phyloP scores from a whole-genome alignment of 2,888 invertebrate species.

The Cephus runcator region DNA sequence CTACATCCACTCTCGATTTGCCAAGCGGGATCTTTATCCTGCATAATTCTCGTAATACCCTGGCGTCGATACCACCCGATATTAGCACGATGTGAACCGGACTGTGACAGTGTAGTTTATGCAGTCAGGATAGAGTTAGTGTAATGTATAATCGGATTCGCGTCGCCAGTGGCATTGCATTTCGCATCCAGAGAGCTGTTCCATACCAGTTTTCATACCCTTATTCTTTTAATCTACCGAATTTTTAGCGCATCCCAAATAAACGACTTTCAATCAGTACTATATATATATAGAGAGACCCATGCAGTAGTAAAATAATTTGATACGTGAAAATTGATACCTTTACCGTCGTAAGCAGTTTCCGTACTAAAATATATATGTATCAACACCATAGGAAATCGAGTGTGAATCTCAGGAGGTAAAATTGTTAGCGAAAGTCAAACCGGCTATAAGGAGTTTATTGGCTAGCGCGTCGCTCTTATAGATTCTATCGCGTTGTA shows the following conservation, averaged over 20 bases:
- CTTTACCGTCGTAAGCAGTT: background rate
- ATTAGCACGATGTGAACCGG: slow-evolving; percentile 22
- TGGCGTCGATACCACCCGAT: slow-evolving; percentile 32
- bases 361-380: background rate
- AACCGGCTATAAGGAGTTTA: slow-evolving; percentile 9
- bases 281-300: background rate
- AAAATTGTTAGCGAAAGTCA: background rate
- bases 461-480: slow-evolving; percentile 20
- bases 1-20: slow-evolving; percentile 18
- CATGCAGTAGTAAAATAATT: background rate
- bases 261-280: background rate
- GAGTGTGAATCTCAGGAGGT: background rate
- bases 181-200: background rate
- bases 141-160: slow-evolving; percentile 22
- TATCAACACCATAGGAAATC: background rate
- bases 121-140: slow-evolving; percentile 17
- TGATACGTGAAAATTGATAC: background rate
- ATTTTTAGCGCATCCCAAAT: background rate
- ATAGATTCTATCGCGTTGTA: slow-evolving; percentile 25
- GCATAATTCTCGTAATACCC: slow-evolving; percentile 39
- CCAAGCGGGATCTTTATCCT: slow-evolving; percentile 38
- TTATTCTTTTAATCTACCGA: background rate
- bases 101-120: slow-evolving; percentile 26
- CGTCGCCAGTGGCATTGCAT: slow-evolving; percentile 4
- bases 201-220: background rate